Conservation (phyloP, 2,113 vertebrate species). For the Rostratula benghalensis region DNA sequence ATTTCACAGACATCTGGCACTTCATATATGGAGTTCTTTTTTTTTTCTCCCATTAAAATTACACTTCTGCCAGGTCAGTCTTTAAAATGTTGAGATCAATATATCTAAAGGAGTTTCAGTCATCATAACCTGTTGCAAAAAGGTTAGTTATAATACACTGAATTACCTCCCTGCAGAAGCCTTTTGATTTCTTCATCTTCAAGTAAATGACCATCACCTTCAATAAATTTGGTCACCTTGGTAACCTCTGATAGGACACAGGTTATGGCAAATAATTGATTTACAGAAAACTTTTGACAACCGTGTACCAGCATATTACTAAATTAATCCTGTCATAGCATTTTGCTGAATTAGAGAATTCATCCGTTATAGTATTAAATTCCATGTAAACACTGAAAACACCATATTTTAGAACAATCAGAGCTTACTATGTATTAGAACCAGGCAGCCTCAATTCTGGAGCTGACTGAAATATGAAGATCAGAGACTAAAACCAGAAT, state of each 20-base stretch:
- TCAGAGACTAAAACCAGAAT: neutral
- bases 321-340: neutral
- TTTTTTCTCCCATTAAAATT: neutral
- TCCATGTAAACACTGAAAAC: neutral
- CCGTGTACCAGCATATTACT: neutral
- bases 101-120: conserved; percentile 34
- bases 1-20: neutral
- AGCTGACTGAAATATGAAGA: neutral
- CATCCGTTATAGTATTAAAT: neutral
- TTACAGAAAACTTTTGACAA: conserved; percentile 46
- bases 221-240: conserved; percentile 86
- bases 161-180: conserved; percentile 88
- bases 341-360: neutral
- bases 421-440: neutral
- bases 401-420: neutral
- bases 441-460: neutral
- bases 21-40: neutral
- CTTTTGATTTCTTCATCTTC: conserved; percentile 87
- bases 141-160: conserved; percentile 72
- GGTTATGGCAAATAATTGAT: conserved; percentile 71
- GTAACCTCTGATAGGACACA: conserved; percentile 84
- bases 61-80: conserved; percentile 17
- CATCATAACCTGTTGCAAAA: conserved; percentile 60
- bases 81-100: conserved; percentile 74
- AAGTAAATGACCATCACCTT: conserved; percentile 83